Conservation (phyloP, 2,888 invertebrate genomes). For the Lagria hirta region DNA sequence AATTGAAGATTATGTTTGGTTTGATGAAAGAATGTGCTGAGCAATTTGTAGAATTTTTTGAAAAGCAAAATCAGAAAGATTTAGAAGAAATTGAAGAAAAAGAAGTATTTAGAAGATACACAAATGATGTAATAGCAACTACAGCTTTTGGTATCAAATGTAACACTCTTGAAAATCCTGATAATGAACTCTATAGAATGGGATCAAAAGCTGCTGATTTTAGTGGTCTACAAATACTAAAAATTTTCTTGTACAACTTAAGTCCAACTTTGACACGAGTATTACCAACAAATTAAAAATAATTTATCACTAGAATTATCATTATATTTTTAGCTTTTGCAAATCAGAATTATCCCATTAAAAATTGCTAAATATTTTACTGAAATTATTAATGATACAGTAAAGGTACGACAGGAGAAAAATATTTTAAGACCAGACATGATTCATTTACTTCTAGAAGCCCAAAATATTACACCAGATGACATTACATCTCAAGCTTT, state of each 20-base stretch:
- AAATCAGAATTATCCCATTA: not conserved
- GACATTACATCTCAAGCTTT: conserved; percentile 60
- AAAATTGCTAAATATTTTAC: conserved; percentile 14
- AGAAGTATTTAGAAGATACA: conserved; percentile 53
- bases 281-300: too few species aligned
- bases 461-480: conserved; percentile 48
- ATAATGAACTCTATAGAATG: conserved; percentile 58
- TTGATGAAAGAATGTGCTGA: conserved; percentile 48
- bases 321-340: conserved; percentile 32
- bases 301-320: too few species aligned
- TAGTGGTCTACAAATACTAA: conserved; percentile 19
- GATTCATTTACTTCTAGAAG: conserved; percentile 41
- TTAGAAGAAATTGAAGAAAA: conserved; percentile 47
- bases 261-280: conserved; percentile 16
- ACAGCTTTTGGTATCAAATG: conserved; percentile 57
- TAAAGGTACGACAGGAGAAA: conserved; percentile 34
- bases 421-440: conserved; percentile 48
- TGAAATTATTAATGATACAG: conserved; percentile 35
- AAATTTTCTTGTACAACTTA: conserved; percentile 2
- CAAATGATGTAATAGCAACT: conserved; percentile 57
- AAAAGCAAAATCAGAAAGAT: conserved; percentile 15
- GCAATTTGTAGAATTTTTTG: conserved; percentile 28
- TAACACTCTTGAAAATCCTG: conserved; percentile 55
- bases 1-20: conserved; percentile 54
- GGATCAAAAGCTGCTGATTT: conserved; percentile 55